A percentile compares a stretch with the other conserved stretches of the same genome.
Evolutionary conservation across 2,888 invertebrate genomes (phyloP).

Genomic region (Erebia palarica): DNA sequence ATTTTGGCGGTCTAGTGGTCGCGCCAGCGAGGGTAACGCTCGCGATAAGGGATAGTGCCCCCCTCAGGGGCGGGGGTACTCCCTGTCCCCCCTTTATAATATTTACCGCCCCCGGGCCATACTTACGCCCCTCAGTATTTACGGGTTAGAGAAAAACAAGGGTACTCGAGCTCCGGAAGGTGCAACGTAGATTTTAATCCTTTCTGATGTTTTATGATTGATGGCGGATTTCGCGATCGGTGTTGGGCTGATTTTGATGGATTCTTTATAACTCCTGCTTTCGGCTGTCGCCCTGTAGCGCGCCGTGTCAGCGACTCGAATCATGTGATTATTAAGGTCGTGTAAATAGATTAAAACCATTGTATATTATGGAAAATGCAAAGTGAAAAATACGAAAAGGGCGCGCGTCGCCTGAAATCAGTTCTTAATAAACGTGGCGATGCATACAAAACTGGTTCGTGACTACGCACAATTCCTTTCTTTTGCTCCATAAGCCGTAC

Average conservation of each 20-base stretch:
- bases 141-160: constrained; percentile 83
- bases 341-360: constrained; percentile 39
- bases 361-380: constrained; percentile 30
- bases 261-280: constrained; percentile 70
- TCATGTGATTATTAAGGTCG: constrained; percentile 54
- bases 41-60: constrained; percentile 83
- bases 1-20: constrained; percentile 79
- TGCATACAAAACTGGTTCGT: constrained; percentile 52
- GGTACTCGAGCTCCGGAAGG: constrained; percentile 81
- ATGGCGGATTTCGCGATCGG: constrained; percentile 80
- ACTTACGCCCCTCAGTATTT: constrained; percentile 83
- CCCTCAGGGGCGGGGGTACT: constrained; percentile 64
- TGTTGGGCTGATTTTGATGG: constrained; percentile 76
- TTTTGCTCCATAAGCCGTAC: constrained; percentile 32
- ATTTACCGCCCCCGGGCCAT: constrained; percentile 82
- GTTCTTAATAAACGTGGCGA: constrained; percentile 47
- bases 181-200: constrained; percentile 83
- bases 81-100: constrained; percentile 74
- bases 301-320: constrained; percentile 57
- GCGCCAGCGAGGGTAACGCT: constrained; percentile 79
- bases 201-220: constrained; percentile 82
- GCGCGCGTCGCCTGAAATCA: constrained; percentile 36
- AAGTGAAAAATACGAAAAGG: constrained; percentile 35
- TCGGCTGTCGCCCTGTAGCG: constrained; percentile 51
- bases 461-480: constrained; percentile 47